phyloP scores from a whole-genome alignment of 2,888 invertebrate species.

The Lasius fuliginosus region DNA sequence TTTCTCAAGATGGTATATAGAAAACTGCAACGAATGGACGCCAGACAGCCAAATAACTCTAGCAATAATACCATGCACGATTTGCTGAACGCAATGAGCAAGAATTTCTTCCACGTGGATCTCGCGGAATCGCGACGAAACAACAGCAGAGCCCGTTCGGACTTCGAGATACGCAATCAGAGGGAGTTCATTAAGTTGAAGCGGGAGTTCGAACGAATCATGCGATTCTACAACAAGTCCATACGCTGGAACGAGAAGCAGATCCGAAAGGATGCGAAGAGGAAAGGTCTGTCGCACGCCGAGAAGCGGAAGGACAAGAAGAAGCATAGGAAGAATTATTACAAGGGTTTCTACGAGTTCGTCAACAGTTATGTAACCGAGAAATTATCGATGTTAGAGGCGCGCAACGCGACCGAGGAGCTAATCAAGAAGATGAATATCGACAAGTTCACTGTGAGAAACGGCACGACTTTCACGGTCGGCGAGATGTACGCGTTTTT shows the following conservation, averaged over 20 bases:
- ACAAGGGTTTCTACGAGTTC: constrained; percentile 85
- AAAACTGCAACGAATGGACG: constrained; percentile 83
- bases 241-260: constrained; percentile 84
- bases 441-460: constrained; percentile 82
- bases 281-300: constrained; percentile 72
- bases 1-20: constrained; percentile 83
- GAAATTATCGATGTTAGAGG: constrained; percentile 80
- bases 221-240: constrained; percentile 84
- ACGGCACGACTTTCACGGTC: constrained; percentile 84
- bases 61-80: constrained; percentile 85
- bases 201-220: constrained; percentile 83
- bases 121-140: constrained; percentile 80
- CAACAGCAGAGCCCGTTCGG: constrained; percentile 73
- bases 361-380: constrained; percentile 84
- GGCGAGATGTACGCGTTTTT: constrained; percentile 85
- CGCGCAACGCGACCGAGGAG: constrained; percentile 82
- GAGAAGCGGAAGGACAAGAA: constrained; percentile 79
- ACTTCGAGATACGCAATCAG: constrained; percentile 81
- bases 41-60: constrained; percentile 79
- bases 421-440: constrained; percentile 83
- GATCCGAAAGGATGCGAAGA: constrained; percentile 80
- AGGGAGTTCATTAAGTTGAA: constrained; percentile 83
- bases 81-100: constrained; percentile 83
- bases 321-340: constrained; percentile 82
- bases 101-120: constrained; percentile 84